These are phyloP conservation scores for Ricordea florida DNA, from an alignment of 92 coral and sea anemone species.

Conservation along the genomic window DNA sequence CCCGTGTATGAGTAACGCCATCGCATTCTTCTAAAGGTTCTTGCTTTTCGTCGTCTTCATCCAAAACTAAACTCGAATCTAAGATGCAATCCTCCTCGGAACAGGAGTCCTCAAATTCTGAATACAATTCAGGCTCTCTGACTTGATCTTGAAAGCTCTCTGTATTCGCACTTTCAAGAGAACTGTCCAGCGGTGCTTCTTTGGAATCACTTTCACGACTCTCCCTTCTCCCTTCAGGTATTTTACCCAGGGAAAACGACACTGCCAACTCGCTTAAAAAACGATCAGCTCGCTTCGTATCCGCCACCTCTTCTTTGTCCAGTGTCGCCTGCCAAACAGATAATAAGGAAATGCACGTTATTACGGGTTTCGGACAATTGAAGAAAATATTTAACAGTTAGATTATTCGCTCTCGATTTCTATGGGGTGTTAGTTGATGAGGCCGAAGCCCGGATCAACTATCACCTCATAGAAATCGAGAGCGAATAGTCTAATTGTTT, in stretches of 20 bases:
- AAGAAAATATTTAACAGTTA: too few species aligned
- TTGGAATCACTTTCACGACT: not conserved
- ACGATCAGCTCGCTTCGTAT: slow-evolving; percentile 17
- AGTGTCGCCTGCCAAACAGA: too few species aligned
- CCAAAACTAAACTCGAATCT: not conserved
- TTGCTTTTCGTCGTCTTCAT: not conserved
- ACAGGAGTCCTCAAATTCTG: not conserved
- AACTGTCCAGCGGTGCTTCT: not conserved
- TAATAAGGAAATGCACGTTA: too few species aligned
- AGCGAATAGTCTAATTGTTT: too few species aligned
- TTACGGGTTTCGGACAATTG: too few species aligned
- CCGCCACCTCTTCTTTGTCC: not conserved
- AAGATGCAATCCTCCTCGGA: not conserved
- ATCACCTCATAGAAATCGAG: too few species aligned
- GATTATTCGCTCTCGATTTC: too few species aligned
- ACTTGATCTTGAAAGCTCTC: not conserved
- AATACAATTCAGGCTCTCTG: not conserved
- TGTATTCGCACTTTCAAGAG: not conserved
- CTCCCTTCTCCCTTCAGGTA: not conserved
- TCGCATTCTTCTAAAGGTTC: not conserved
- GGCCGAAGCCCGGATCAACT: too few species aligned
- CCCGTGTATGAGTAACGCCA: not conserved
- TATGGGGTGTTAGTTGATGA: too few species aligned
- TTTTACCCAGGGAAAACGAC: not conserved
- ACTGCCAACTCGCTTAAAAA: slow-evolving; percentile 9